Evolutionary conservation across 2,113 vertebrate species (phyloP).

Genomic region (Coreoperca whiteheadi): DNA sequence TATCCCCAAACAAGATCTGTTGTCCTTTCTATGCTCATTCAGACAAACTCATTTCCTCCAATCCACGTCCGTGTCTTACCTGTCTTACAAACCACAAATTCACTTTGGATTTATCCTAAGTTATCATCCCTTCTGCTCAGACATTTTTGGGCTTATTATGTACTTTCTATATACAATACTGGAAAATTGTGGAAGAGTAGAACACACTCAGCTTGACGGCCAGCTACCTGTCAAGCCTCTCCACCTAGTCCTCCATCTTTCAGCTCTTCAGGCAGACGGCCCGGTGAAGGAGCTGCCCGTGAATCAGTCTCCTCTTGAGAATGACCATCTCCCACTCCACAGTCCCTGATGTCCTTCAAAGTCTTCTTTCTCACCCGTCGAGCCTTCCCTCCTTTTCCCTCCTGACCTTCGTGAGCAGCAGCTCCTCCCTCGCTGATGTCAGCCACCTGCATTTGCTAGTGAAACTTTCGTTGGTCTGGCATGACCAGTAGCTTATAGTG

Average conservation of each 20-base stretch:
- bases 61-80: background rate
- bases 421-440: constrained; percentile 8
- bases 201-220: constrained; percentile 1
- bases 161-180: background rate
- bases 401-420: background rate
- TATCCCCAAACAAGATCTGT: constrained; percentile 1
- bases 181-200: background rate
- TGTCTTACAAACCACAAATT: background rate
- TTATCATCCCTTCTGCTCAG: background rate
- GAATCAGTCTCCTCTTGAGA: constrained; percentile 26
- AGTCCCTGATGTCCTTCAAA: background rate
- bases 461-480: background rate
- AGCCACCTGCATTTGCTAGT: background rate
- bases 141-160: background rate
- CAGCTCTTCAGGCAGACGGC: background rate
- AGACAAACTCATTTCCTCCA: background rate
- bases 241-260: background rate
- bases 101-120: background rate
- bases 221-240: constrained; percentile 25
- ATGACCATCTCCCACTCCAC: constrained; percentile 8
- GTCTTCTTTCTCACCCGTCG: constrained; percentile 2
- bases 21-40: background rate
- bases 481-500: background rate
- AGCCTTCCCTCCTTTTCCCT: background rate
- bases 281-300: constrained; percentile 14